These are phyloP conservation scores for Bellardia pandia DNA, from an alignment of 2,888 invertebrate genomes.

Conservation along the genomic window DNA sequence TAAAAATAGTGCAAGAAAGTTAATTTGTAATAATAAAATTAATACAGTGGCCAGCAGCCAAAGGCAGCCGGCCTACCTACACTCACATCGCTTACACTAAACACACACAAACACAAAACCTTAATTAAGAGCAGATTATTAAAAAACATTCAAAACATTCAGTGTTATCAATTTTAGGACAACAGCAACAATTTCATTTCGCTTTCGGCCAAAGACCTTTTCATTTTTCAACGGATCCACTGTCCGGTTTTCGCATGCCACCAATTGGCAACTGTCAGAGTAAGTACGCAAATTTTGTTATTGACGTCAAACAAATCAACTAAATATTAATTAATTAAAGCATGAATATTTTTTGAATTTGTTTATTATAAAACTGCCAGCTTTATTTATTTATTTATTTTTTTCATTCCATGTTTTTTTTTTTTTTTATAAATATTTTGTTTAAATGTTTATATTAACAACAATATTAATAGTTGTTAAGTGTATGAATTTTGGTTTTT, in stretches of 20 bases:
- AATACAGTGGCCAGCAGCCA: too few species aligned
- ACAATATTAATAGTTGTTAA: conserved; percentile 47
- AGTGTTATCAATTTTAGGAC: conserved; percentile 97
- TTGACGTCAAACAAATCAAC: neutral
- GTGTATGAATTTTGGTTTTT: conserved; percentile 63
- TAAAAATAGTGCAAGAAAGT: too few species aligned
- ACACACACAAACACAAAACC: conserved; percentile 37
- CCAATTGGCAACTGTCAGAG: conserved; percentile 96
- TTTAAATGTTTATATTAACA: conserved; percentile 42
- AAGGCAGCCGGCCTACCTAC: neutral
- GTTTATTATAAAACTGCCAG: neutral
- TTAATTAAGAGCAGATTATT: conserved; percentile 84
- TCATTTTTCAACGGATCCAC: conserved; percentile 93
- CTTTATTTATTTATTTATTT: neutral
- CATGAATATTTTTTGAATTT: conserved; percentile 14
- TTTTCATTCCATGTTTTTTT: conserved; percentile 27
- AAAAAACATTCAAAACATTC: conserved; percentile 84
- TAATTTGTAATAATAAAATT: too few species aligned
- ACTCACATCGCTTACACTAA: neutral
- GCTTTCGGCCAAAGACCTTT: conserved; percentile 94
- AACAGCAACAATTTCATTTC: conserved; percentile 97
- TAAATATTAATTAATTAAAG: conserved; percentile 20
- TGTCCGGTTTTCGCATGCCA: conserved; percentile 94
- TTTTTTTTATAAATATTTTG: conserved; percentile 30
- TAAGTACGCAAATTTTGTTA: conserved; percentile 86